Evolutionary conservation across 2,113 vertebrate species (phyloP).

Genomic region (Anseranas semipalmata): DNA sequence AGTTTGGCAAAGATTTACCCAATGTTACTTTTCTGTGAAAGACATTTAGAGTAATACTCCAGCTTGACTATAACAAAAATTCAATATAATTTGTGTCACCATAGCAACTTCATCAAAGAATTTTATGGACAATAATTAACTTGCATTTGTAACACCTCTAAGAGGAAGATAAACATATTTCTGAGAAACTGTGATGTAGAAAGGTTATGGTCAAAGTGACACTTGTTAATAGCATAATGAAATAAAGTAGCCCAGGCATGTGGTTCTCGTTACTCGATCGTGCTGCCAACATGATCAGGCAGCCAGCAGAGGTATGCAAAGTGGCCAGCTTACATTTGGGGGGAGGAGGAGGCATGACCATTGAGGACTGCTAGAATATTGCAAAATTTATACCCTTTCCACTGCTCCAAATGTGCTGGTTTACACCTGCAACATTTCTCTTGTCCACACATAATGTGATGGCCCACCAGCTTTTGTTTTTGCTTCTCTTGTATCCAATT

Average conservation of each 20-base stretch:
- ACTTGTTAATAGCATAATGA: not conserved
- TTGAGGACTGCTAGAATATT: not conserved
- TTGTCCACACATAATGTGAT: not conserved
- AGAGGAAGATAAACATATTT: not conserved
- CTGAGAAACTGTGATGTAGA: not conserved
- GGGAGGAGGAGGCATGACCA: not conserved
- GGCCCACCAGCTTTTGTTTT: not conserved
- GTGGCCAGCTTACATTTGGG: no score
- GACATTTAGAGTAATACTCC: not conserved
- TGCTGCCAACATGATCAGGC: not conserved
- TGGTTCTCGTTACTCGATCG: accelerated
- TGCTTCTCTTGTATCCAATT: not conserved
- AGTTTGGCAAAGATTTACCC: not conserved
- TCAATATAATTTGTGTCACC: not conserved
- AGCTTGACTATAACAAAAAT: not conserved
- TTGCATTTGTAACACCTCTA: not conserved
- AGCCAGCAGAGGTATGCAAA: not conserved
- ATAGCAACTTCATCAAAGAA: not conserved
- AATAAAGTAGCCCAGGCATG: not conserved
- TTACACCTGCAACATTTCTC: not conserved
- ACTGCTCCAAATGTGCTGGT: not conserved
- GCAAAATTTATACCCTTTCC: not conserved
- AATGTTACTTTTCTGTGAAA: not conserved
- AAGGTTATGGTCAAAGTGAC: not conserved
- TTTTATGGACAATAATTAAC: not conserved